phyloP scores from a whole-genome alignment of 2,888 invertebrate species.

The Incurvaria masculella region DNA sequence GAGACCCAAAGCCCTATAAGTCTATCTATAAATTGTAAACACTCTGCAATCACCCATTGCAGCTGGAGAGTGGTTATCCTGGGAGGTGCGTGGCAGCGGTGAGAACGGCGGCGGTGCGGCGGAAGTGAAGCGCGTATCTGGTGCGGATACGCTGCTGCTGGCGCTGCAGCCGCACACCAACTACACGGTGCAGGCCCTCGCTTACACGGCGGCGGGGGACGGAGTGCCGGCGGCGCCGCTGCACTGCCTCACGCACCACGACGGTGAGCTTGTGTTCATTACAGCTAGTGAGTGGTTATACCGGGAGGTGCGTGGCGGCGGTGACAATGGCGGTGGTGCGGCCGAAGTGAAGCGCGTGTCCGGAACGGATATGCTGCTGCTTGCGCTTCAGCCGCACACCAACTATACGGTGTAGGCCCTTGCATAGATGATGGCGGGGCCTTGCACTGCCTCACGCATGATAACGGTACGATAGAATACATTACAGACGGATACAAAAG shows the following conservation, averaged over 20 bases:
- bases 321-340: constrained; percentile 29
- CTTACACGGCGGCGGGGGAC: constrained; percentile 83
- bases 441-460: constrained; percentile 78
- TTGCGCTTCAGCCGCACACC: constrained; percentile 76
- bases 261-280: constrained; percentile 57
- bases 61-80: constrained; percentile 51
- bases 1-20: too few relatives aligned
- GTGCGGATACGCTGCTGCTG: constrained; percentile 75
- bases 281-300: constrained; percentile 51
- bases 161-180: constrained; percentile 81
- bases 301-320: constrained; percentile 43
- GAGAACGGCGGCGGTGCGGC: constrained; percentile 40
- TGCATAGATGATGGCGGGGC: constrained; percentile 83
- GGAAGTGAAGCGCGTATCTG: constrained; percentile 75
- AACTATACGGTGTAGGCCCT: constrained; percentile 86
- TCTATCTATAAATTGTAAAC: too few relatives aligned
- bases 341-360: constrained; percentile 77
- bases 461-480: too few relatives aligned
- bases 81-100: constrained; percentile 40
- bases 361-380: constrained; percentile 74
- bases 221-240: constrained; percentile 75
- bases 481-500: too few relatives aligned
- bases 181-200: constrained; percentile 82
- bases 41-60: constrained; percentile 20
- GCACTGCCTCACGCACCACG: constrained; percentile 82